A percentile compares a stretch with the other conserved stretches of the same genome.
Evolutionary conservation across 2,113 vertebrate species (phyloP).

Genomic region (Laticauda colubrina): DNA sequence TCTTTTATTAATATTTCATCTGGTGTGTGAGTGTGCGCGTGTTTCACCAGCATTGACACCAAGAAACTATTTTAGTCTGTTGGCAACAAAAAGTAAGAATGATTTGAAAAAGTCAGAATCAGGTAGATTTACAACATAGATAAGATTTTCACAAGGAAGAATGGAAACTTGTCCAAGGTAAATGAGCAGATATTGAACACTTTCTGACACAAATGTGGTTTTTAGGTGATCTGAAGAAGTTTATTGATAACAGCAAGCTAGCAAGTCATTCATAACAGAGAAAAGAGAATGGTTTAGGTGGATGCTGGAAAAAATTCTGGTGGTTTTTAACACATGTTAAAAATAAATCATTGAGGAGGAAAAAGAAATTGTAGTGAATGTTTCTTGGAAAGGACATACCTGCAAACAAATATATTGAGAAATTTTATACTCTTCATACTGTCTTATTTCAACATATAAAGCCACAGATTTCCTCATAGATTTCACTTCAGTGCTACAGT

Average conservation of each 20-base stretch:
- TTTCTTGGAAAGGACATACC: not conserved
- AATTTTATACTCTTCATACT: not conserved
- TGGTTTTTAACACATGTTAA: not conserved
- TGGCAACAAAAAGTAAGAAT: not conserved
- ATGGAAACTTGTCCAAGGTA: not conserved
- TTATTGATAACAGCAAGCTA: not conserved
- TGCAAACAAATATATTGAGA: not conserved
- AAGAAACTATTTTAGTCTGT: not conserved
- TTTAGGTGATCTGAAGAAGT: not conserved
- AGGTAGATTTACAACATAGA: not conserved
- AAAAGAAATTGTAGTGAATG: not conserved
- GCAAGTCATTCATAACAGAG: not conserved
- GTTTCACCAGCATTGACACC: not conserved
- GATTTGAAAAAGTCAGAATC: not conserved
- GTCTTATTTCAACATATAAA: not conserved
- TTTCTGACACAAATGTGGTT: not conserved
- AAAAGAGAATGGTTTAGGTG: too few species aligned
- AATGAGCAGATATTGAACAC: not conserved
- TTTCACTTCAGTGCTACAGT: not conserved
- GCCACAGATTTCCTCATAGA: not conserved
- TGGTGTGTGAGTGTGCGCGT: not conserved
- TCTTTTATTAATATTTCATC: not conserved
- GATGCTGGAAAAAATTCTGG: not conserved
- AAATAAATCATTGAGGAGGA: not conserved
- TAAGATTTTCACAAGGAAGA: not conserved